Base-by-base conservation (phyloP, 2,888 invertebrate species). In the Epicampocera succincta region DNA sequence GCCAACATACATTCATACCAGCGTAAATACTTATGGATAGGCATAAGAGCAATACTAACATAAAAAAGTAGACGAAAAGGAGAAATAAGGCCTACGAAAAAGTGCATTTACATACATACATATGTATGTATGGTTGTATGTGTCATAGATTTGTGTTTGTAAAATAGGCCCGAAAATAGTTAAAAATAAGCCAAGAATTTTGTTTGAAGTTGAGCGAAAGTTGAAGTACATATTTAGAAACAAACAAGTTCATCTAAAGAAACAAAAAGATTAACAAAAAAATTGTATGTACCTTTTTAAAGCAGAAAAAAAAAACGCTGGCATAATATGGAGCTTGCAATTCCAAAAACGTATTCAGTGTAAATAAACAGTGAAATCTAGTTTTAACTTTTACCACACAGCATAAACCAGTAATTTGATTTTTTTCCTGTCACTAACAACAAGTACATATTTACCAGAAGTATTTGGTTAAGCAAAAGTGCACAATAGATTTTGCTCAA, bases 291-390 rank as follows among this genome's bases (percentile, higher is more conserved):
- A 13, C 9, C 1, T 58, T 2, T 17, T 52, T 8, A 9, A 9
- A 9, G 33, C 3, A 33, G 8, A 33, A 33, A 3, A 33, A 21
- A 48, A 17, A 42, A 29, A 38, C 17, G 13, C 44, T 15, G 19
- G 40, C 40, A 44, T 38, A 76, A 60, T 25, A 8, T 50, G 6
- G 9, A 58, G 68, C 44, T 69, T 29, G 25, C 61, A 61, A 46
- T 75, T 33, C 19, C 17, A 42, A 60, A 50, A 38, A 42, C 50
- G 25, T 61, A 52, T 72, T 15, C 42, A 72, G 66, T 48, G 72
- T 66, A 68, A 66, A 58, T 58, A 71, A 76, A 68, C 66, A 73
- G 78, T 73, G 78, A 79, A 79, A 79, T 79, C 78, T 79, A 73
- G 78, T 73, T 79, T 79, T 61, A 29, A 17, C 48, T 44, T 63